Conservation (phyloP, 2,113 vertebrate genomes). For the Phaethon lepturus region DNA sequence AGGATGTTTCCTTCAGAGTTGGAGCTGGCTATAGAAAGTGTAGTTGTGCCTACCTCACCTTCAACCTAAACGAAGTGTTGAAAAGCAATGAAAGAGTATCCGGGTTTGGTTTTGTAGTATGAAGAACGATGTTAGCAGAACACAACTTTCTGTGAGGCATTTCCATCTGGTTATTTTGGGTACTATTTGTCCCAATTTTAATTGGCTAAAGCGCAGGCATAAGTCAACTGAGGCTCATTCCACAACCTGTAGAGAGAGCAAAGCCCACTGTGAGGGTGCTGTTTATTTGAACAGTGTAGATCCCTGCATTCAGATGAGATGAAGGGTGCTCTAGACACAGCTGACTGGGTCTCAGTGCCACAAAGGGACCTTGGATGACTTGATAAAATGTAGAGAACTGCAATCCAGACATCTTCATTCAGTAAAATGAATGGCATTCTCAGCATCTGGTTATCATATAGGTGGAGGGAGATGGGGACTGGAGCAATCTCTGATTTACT, state of each 20-base stretch:
- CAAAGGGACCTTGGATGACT: neutral
- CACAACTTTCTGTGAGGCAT: neutral
- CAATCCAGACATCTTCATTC: neutral
- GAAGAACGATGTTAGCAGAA: neutral
- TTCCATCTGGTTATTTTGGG: neutral
- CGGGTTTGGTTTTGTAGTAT: neutral
- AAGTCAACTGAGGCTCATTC: neutral
- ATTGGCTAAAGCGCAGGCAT: neutral
- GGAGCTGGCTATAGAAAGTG: neutral
- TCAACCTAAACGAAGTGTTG: neutral
- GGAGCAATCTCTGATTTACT: neutral
- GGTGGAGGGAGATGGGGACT: neutral
- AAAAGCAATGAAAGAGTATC: neutral
- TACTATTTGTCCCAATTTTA: neutral
- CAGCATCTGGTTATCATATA: neutral
- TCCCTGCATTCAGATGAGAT: neutral
- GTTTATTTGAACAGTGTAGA: neutral
- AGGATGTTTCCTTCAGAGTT: neutral
- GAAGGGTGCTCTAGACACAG: neutral
- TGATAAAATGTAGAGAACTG: neutral
- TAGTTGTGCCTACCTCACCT: neutral
- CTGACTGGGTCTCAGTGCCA: neutral
- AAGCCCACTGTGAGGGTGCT: neutral
- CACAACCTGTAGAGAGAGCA: neutral
- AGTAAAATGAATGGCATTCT: neutral